Percentiles rank a stretch among this genome's conserved stretches.
Evolutionary conservation across 2,888 invertebrate genomes (phyloP).

Genomic region (Podotricha telesiphe): DNA sequence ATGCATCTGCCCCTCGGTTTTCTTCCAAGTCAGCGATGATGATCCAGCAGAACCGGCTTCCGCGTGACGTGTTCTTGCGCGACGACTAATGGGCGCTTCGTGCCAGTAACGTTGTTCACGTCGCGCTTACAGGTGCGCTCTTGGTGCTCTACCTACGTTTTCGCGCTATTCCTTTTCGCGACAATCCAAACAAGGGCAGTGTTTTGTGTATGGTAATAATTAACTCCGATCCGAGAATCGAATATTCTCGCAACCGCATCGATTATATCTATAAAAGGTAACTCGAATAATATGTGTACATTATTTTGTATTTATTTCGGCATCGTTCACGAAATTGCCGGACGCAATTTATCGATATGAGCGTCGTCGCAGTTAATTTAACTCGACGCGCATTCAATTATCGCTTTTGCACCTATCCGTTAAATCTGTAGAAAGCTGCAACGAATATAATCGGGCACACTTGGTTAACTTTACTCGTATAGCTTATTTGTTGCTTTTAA

Average conservation of each 20-base stretch:
- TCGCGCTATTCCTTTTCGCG: slow-evolving; percentile 55
- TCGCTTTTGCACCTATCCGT: slow-evolving; percentile 43
- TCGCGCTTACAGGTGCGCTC: slow-evolving; percentile 77
- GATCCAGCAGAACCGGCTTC: slow-evolving; percentile 78
- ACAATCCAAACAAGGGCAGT: slow-evolving; percentile 54
- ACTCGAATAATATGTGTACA: slow-evolving; percentile 29
- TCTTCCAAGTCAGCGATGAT: slow-evolving; percentile 67
- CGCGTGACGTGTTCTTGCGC: slow-evolving; percentile 75
- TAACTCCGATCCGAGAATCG: slow-evolving; percentile 34
- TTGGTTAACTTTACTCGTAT: slow-evolving; percentile 36
- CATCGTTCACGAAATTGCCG: slow-evolving; percentile 36
- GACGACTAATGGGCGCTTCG: slow-evolving; percentile 71
- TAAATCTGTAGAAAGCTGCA: slow-evolving; percentile 53
- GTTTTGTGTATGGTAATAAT: slow-evolving; percentile 53
- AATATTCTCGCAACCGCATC: slow-evolving; percentile 26
- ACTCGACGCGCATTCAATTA: slow-evolving; percentile 35
- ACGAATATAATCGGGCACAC: slow-evolving; percentile 43
- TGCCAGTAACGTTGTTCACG: slow-evolving; percentile 78
- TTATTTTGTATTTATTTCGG: slow-evolving; percentile 22
- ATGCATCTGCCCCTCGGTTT: slow-evolving; percentile 53
- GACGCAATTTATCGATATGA: slow-evolving; percentile 30
- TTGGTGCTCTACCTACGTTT: slow-evolving; percentile 54
- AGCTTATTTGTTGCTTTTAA: background rate
- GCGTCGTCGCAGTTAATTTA: slow-evolving; percentile 32
- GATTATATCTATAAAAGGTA: slow-evolving; percentile 39